Evolutionary conservation across 2,113 vertebrate species (phyloP).

Genomic region (Pteronura brasiliensis): DNA sequence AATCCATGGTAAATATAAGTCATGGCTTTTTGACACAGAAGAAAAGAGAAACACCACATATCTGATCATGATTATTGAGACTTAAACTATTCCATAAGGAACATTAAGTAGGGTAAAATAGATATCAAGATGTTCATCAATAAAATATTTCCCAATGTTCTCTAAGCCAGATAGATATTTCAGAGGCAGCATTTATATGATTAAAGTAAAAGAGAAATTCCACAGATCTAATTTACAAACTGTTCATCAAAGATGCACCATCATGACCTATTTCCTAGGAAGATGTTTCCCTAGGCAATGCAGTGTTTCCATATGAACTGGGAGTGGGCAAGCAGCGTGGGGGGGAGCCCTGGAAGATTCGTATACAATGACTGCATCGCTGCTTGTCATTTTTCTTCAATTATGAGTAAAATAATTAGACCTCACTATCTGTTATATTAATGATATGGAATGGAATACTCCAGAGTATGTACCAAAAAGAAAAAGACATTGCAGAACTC

Average conservation of each 20-base stretch:
- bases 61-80: neutral
- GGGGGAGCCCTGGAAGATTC: neutral
- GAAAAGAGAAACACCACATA: neutral
- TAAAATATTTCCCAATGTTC: neutral
- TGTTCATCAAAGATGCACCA: neutral
- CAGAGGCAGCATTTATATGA: neutral
- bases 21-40: neutral
- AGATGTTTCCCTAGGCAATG: neutral
- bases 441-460: neutral
- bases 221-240: neutral
- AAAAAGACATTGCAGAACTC: neutral
- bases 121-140: neutral
- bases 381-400: neutral
- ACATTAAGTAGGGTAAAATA: neutral
- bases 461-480: neutral
- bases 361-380: neutral
- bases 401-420: neutral
- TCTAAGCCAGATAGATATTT: neutral
- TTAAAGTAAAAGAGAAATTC: neutral
- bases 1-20: neutral
- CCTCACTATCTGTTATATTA: neutral
- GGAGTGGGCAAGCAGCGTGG: too few species aligned
- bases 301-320: neutral
- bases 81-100: neutral
- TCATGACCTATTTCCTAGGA: neutral